Conservation (phyloP, 2,888 invertebrate species). For the Hydropsyche betteni region DNA sequence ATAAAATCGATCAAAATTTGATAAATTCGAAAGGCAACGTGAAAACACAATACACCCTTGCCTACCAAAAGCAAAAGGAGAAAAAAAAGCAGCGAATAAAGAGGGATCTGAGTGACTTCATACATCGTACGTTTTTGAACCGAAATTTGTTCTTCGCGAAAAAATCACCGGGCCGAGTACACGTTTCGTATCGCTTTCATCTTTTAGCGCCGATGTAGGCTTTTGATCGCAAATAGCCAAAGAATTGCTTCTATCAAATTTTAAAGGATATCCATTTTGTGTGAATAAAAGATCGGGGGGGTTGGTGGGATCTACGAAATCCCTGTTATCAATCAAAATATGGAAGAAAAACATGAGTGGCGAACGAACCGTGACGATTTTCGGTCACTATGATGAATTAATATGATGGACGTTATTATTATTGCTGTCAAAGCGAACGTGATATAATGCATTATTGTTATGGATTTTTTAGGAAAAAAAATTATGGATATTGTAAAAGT, state of each 20-base stretch:
- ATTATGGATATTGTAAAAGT: no score
- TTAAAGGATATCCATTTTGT: slow-evolving; percentile 26
- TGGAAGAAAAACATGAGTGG: neutral
- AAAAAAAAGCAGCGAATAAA: neutral
- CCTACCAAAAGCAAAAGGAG: neutral
- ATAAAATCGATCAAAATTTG: slow-evolving; percentile 19
- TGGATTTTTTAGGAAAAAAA: no score
- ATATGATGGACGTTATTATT: neutral
- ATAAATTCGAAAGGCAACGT: slow-evolving; percentile 11
- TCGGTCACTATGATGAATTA: neutral
- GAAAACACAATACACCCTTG: neutral
- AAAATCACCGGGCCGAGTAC: slow-evolving; percentile 2
- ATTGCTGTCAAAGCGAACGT: no score
- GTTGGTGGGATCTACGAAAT: neutral
- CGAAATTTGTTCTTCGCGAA: slow-evolving; percentile 13
- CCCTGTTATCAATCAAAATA: slow-evolving; percentile 8
- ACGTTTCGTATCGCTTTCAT: slow-evolving; percentile 17
- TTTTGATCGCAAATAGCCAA: slow-evolving; percentile 29
- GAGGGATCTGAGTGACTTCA: slow-evolving; percentile 4
- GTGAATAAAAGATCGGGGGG: slow-evolving; percentile 10
- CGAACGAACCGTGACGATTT: neutral
- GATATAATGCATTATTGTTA: no score
- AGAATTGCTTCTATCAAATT: slow-evolving; percentile 30
- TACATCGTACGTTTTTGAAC: neutral
- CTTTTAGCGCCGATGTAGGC: neutral